Evolutionary conservation across 2,888 invertebrate species (phyloP).

Genomic region (Sphaerophoria taeniata): DNA sequence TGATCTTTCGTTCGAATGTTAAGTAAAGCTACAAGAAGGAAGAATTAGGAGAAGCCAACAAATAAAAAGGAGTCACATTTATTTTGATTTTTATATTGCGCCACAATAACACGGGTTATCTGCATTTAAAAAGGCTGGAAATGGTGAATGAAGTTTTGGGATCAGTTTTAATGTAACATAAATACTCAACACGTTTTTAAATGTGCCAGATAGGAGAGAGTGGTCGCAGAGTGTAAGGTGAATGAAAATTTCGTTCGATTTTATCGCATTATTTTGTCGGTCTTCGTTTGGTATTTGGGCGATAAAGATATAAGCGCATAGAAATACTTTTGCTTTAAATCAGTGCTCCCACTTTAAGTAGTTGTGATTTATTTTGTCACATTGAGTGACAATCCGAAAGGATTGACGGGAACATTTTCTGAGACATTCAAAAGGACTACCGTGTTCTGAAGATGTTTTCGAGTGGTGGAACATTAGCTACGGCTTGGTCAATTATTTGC

Average conservation of each 20-base stretch:
- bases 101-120: constrained; percentile 48
- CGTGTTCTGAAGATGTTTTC: too few species aligned
- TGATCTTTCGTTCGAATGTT: constrained; percentile 44
- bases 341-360: constrained; percentile 9
- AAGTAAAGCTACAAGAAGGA: neutral
- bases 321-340: neutral
- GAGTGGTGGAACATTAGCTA: too few species aligned
- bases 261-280: constrained; percentile 62
- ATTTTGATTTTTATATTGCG: constrained; percentile 58
- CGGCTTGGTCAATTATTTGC: too few species aligned
- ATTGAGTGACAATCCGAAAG: neutral
- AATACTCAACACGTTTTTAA: constrained; percentile 10
- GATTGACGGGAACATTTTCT: neutral
- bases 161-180: constrained; percentile 5
- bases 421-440: too few species aligned
- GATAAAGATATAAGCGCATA: constrained; percentile 17
- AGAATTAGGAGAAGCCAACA: too few species aligned
- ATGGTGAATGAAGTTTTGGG: constrained; percentile 59
- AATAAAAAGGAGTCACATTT: constrained; percentile 16
- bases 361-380: neutral
- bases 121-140: constrained; percentile 27
- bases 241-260: constrained; percentile 70
- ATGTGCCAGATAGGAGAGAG: constrained; percentile 20
- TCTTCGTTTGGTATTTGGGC: constrained; percentile 20
- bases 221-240: constrained; percentile 38